These are phyloP conservation scores for Boloria selene DNA, from an alignment of 2,888 invertebrate species.

Conservation along the genomic window DNA sequence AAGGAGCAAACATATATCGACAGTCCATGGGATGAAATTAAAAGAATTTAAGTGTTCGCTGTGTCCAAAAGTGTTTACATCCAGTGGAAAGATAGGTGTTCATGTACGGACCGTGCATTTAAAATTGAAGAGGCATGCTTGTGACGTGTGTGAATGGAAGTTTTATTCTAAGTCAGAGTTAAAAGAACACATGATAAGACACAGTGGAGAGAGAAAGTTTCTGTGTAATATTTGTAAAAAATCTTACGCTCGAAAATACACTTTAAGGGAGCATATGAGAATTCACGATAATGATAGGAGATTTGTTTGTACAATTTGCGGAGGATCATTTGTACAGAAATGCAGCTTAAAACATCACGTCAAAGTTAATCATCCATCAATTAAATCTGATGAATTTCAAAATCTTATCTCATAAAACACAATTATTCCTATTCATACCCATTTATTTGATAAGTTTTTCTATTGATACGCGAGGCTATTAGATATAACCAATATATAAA, in stretches of 20 bases:
- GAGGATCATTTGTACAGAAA: slow-evolving; percentile 67
- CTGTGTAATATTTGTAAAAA: slow-evolving; percentile 78
- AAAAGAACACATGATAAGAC: slow-evolving; percentile 79
- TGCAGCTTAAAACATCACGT: slow-evolving; percentile 69
- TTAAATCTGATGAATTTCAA: slow-evolving; percentile 37
- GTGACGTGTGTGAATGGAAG: slow-evolving; percentile 77
- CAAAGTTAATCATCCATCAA: slow-evolving; percentile 63
- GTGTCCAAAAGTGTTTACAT: slow-evolving; percentile 67
- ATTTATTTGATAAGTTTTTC: too few relatives aligned
- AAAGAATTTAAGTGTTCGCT: slow-evolving; percentile 70
- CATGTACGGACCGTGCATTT: slow-evolving; percentile 71
- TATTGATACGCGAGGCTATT: too few relatives aligned
- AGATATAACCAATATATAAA: background rate
- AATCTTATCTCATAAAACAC: slow-evolving; percentile 29
- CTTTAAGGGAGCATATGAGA: slow-evolving; percentile 70
- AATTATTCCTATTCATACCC: background rate
- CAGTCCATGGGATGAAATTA: slow-evolving; percentile 64
- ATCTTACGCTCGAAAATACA: slow-evolving; percentile 73
- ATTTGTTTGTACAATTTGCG: slow-evolving; percentile 66
- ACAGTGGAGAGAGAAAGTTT: slow-evolving; percentile 76
- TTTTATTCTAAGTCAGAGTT: slow-evolving; percentile 80
- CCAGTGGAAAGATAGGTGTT: slow-evolving; percentile 66
- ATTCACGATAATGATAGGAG: slow-evolving; percentile 70
- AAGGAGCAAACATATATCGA: slow-evolving; percentile 67
- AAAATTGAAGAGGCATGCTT: slow-evolving; percentile 69